Conservation (phyloP, 2,113 vertebrate genomes). For the Saccopteryx bilineata region DNA sequence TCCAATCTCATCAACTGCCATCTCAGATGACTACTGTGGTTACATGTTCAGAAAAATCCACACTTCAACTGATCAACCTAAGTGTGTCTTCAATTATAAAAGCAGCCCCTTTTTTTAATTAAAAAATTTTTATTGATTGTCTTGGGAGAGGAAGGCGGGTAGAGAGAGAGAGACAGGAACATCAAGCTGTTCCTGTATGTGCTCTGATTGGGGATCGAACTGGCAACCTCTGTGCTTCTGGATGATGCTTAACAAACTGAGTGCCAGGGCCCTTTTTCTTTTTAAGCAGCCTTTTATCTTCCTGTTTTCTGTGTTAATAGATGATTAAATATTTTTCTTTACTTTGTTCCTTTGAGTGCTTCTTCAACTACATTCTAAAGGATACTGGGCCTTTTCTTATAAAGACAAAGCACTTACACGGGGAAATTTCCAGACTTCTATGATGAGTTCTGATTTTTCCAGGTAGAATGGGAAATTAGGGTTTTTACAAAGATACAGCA, state of each 20-base stretch:
- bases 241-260: too few species aligned
- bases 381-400: neutral
- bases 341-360: neutral
- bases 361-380: constrained; percentile 26
- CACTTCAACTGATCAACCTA: neutral
- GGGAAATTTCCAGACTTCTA: constrained; percentile 54
- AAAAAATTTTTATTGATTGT: too few species aligned
- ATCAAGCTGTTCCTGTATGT: too few species aligned
- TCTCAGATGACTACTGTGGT: neutral
- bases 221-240: too few species aligned
- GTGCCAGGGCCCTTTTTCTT: neutral
- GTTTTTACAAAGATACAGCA: constrained; percentile 62
- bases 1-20: neutral
- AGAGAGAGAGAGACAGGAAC: too few species aligned
- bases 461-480: constrained; percentile 65
- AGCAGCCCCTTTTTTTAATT: neutral
- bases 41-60: neutral
- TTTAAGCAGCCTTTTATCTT: neutral
- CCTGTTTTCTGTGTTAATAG: neutral
- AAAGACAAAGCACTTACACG: constrained; percentile 66
- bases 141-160: too few species aligned
- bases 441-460: constrained; percentile 54
- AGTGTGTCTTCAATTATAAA: neutral
- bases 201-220: too few species aligned
- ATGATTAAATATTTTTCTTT: constrained; percentile 40